Percentiles rank a stretch among this genome's conserved stretches.
phyloP scores from a whole-genome alignment of 1,140 invertebrate species.

The Hyles vespertilio region DNA sequence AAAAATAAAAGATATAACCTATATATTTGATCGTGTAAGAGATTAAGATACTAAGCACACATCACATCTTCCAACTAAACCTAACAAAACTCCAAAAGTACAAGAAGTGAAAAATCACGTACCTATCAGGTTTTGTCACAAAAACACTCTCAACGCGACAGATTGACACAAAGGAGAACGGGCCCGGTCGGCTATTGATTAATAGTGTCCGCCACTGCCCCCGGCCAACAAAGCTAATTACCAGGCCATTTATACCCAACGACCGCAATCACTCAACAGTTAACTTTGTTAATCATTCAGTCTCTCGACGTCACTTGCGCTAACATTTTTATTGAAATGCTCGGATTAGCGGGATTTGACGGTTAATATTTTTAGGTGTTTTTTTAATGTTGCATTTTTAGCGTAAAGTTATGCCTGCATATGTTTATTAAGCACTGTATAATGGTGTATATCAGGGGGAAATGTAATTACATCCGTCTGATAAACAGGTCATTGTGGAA shows the following conservation, averaged over 20 bases:
- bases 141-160: slow-evolving; percentile 4
- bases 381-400: too few species aligned
- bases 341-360: too few species aligned
- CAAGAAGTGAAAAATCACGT: background rate
- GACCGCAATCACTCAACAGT: slow-evolving; percentile 10
- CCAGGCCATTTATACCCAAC: slow-evolving; percentile 4
- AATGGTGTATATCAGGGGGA: too few species aligned
- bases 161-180: slow-evolving; percentile 7
- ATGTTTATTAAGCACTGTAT: too few species aligned
- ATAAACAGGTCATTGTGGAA: too few species aligned
- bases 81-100: background rate
- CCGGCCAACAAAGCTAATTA: slow-evolving; percentile 11
- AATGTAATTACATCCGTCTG: too few species aligned
- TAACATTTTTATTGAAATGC: too few species aligned
- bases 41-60: too few species aligned
- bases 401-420: too few species aligned
- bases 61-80: background rate
- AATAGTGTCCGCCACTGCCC: slow-evolving; percentile 5
- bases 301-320: background rate
- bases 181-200: slow-evolving; percentile 6
- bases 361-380: too few species aligned
- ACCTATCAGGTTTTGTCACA: background rate
- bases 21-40: too few species aligned
- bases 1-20: too few species aligned
- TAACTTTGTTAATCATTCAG: slow-evolving; percentile 8